Percentiles rank a stretch among this genome's conserved stretches.
Evolutionary conservation across 2,113 vertebrate genomes (phyloP).

Genomic region (Rissa tridactyla): DNA sequence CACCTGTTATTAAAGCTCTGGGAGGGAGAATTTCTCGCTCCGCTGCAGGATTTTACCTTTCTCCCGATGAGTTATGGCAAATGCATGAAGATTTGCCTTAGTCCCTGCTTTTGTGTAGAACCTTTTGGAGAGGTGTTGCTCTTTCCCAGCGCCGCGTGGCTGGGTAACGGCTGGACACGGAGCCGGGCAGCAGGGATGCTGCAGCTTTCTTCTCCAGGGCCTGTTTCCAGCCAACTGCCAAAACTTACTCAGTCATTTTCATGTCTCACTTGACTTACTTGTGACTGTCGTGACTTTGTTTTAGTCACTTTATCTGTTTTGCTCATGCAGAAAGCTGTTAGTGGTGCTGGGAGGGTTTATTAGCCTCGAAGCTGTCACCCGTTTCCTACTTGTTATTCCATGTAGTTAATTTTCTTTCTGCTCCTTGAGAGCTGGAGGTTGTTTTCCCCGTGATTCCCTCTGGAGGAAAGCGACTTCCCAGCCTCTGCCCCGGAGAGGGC

Average conservation of each 20-base stretch:
- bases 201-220: background rate
- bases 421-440: background rate
- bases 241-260: background rate
- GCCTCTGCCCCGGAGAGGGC: background rate
- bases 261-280: background rate
- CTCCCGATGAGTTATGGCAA: background rate
- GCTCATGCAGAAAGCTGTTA: background rate
- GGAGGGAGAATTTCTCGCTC: background rate
- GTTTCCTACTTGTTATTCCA: conserved; percentile 4
- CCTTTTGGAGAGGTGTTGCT: background rate
- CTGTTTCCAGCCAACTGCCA: background rate
- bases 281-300: conserved; percentile 36
- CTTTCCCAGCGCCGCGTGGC: accelerated
- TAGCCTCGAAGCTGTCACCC: background rate
- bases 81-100: background rate
- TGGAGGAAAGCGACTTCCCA: background rate
- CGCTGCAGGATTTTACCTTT: background rate
- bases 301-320: background rate
- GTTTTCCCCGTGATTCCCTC: background rate
- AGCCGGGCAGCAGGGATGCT: background rate
- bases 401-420: background rate
- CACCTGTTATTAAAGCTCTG: accelerated
- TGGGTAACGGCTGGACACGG: accelerated
- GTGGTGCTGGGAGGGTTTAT: conserved; percentile 5
- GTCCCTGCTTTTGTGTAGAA: background rate